These are phyloP conservation scores for Podargus strigoides DNA, from an alignment of 2,797 vertebrate species.

Conservation along the genomic window DNA sequence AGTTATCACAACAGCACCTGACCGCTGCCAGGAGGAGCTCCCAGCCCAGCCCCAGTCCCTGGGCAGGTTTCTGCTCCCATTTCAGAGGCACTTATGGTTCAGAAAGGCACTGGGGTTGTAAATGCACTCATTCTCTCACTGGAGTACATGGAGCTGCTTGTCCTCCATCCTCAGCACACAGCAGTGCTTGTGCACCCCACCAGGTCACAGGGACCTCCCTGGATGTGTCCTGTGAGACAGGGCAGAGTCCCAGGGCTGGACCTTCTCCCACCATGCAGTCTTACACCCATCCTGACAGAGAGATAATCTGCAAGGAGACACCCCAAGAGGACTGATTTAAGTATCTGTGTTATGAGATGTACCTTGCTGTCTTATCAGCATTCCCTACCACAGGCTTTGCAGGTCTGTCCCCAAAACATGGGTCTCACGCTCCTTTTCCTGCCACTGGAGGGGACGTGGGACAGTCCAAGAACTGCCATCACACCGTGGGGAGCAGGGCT, in stretches of 20 bases:
- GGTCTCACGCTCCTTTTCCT: background rate
- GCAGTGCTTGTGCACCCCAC: background rate
- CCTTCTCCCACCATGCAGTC: background rate
- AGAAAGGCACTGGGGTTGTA: background rate
- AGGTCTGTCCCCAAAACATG: background rate
- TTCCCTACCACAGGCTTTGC: background rate
- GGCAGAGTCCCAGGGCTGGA: background rate
- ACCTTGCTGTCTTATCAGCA: too few species aligned
- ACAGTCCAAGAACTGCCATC: background rate
- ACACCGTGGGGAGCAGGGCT: rapidly evolving
- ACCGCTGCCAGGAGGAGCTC: background rate
- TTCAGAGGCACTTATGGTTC: background rate
- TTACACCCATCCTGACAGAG: background rate
- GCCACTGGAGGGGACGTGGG: rapidly evolving
- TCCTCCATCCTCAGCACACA: rapidly evolving
- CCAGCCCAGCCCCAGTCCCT: background rate
- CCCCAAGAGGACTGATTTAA: background rate
- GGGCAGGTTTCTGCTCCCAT: background rate
- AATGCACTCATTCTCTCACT: background rate
- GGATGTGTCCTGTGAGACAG: rapidly evolving
- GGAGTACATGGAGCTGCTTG: too few species aligned
- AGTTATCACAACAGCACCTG: rapidly evolving
- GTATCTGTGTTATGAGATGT: too few species aligned
- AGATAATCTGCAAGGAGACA: background rate
- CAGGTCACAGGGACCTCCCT: too few species aligned